Evolutionary conservation across 2,113 vertebrate genomes (phyloP).

Genomic region (Xiphophorus maculatus): DNA sequence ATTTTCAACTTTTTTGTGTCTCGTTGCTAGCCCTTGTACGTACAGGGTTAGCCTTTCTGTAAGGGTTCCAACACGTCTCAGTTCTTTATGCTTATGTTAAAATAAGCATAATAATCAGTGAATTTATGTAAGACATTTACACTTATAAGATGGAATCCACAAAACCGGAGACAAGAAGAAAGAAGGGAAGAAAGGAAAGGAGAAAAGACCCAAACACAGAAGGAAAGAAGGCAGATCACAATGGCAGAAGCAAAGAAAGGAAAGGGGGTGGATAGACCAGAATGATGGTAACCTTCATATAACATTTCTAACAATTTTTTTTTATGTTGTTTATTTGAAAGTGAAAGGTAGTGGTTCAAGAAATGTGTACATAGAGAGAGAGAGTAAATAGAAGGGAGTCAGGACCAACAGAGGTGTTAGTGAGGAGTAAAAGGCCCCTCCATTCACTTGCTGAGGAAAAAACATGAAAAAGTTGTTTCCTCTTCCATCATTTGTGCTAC

Average conservation of each 20-base stretch:
- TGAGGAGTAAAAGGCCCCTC: slow-evolving; percentile 35
- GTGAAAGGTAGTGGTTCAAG: slow-evolving; percentile 14
- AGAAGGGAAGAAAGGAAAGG: too few species aligned
- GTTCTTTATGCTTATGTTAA: too few species aligned
- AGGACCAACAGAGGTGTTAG: slow-evolving; percentile 40
- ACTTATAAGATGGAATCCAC: too few species aligned
- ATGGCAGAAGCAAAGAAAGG: background rate
- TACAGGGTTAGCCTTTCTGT: too few species aligned
- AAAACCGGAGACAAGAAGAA: too few species aligned
- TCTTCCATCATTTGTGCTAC: slow-evolving; percentile 42
- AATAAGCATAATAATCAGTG: too few species aligned
- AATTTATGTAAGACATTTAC: too few species aligned
- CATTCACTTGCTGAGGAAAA: background rate
- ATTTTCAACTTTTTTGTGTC: too few species aligned
- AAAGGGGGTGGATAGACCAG: too few species aligned
- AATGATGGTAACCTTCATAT: background rate
- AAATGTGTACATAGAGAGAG: slow-evolving; percentile 2
- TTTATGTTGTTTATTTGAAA: background rate
- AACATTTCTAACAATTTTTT: background rate
- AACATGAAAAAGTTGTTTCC: slow-evolving; percentile 45
- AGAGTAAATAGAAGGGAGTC: slow-evolving; percentile 63
- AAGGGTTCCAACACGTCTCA: too few species aligned
- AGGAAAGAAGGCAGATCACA: background rate
- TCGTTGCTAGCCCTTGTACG: too few species aligned
- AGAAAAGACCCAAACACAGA: too few species aligned